These are phyloP conservation scores for Nemurella pictetii DNA, from an alignment of 2,888 invertebrate species.

Conservation along the genomic window DNA sequence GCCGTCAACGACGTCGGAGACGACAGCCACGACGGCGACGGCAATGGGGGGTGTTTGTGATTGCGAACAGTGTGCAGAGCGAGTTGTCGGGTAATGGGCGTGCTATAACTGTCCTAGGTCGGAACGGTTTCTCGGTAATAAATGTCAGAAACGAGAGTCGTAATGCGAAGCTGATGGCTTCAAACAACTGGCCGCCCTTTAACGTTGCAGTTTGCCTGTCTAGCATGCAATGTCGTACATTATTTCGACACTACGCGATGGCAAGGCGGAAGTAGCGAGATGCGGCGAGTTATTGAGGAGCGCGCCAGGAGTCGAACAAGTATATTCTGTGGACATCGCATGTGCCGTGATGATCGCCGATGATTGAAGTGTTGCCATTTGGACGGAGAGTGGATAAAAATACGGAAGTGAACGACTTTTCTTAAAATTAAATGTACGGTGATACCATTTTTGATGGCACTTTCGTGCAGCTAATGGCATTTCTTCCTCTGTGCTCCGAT, in stretches of 20 bases:
- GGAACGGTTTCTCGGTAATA: constrained; percentile 10
- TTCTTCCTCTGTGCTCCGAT: too few species aligned
- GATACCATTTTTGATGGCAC: too few species aligned
- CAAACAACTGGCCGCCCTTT: not conserved
- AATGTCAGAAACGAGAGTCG: constrained; percentile 19
- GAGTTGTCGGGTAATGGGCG: constrained; percentile 11
- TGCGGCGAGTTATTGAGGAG: not conserved
- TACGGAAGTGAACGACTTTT: too few species aligned
- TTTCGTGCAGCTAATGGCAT: too few species aligned
- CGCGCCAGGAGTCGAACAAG: not conserved
- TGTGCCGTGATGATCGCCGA: too few species aligned
- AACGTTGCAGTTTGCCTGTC: not conserved
- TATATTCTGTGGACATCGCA: not conserved
- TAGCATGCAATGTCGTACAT: not conserved
- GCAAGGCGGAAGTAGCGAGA: not conserved
- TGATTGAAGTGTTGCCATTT: too few species aligned
- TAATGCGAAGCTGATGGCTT: constrained; percentile 24
- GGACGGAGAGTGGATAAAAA: too few species aligned
- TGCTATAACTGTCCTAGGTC: constrained; percentile 26
- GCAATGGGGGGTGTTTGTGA: not conserved
- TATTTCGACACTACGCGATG: not conserved
- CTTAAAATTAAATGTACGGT: not conserved
- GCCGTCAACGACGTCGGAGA: too few species aligned
- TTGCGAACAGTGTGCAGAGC: not conserved
- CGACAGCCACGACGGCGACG: not conserved